phyloP scores from a whole-genome alignment of 2,113 vertebrate species.

The Pollachius pollachius region DNA sequence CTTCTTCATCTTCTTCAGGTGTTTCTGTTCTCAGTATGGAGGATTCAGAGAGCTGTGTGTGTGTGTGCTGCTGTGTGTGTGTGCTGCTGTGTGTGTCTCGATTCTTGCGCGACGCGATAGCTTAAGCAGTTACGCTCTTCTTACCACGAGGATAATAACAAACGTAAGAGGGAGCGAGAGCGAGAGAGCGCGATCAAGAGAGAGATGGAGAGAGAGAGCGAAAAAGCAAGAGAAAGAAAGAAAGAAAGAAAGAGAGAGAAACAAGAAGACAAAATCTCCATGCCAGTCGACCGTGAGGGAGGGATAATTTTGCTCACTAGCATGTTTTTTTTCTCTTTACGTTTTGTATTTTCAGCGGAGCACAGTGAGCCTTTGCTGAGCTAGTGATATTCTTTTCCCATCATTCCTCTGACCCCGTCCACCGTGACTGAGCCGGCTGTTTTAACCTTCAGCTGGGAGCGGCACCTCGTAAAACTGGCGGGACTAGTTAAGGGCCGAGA shows the following conservation, averaged over 20 bases:
- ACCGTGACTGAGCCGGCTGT: neutral
- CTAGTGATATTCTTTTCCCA: neutral
- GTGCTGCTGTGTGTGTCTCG: too few species aligned
- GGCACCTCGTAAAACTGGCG: neutral
- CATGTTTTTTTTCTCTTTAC: neutral
- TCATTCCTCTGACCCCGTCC: neutral
- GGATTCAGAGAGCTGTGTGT: too few species aligned
- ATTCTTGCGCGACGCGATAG: neutral
- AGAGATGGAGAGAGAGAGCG: neutral
- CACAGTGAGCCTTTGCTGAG: slow-evolving; percentile 3
- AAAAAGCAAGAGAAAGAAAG: neutral
- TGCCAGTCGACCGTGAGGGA: too few species aligned
- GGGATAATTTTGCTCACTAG: too few species aligned
- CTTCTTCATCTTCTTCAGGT: too few species aligned
- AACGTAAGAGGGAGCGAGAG: slow-evolving; percentile 18
- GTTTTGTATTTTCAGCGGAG: neutral
- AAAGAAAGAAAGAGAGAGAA: too few species aligned
- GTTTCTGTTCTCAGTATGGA: too few species aligned
- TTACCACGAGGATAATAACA: slow-evolving; percentile 25
- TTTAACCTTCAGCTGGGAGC: slow-evolving; percentile 9
- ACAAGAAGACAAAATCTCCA: too few species aligned
- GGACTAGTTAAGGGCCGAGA: neutral
- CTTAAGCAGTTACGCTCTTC: slow-evolving; percentile 34
- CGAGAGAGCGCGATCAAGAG: neutral
- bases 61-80: too few species aligned